Evolutionary conservation across 92 coral and sea anemone species (phyloP).

Genomic region (Ricordea florida): DNA sequence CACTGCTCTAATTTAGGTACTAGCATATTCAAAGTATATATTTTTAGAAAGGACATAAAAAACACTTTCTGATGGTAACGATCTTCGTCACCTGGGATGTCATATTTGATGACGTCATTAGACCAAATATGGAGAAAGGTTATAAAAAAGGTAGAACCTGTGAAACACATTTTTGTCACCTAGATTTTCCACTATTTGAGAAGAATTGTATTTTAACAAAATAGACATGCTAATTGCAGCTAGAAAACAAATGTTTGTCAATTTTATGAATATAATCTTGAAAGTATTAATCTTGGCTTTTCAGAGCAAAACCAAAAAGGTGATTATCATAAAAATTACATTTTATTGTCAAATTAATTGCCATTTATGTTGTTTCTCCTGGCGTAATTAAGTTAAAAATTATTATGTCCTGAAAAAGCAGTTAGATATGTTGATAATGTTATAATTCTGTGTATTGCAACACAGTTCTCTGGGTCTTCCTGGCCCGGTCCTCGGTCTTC

Average conservation of each 20-base stretch:
- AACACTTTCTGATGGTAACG: not conserved
- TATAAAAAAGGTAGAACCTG: not conserved
- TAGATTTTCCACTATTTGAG: not conserved
- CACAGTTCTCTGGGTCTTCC: slow-evolving; percentile 2
- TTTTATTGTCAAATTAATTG: not conserved
- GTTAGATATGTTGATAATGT: not conserved
- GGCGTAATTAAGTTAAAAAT: no score
- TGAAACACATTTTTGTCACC: not conserved
- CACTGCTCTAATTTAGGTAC: slow-evolving; percentile 6
- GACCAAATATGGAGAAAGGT: slow-evolving; percentile 17
- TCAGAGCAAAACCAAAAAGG: not conserved
- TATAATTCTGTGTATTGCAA: not conserved
- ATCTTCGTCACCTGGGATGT: not conserved
- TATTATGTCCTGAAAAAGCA: not conserved
- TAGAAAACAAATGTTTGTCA: not conserved
- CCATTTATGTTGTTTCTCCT: no score
- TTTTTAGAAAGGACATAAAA: slow-evolving; percentile 32
- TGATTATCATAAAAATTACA: not conserved
- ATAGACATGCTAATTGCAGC: not conserved
- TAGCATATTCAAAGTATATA: slow-evolving; percentile 2
- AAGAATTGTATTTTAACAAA: not conserved
- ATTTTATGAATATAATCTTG: not conserved
- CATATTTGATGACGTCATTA: slow-evolving; percentile 6
- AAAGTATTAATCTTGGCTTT: not conserved
- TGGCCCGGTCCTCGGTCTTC: not conserved